A percentile compares a stretch with the other conserved stretches of the same genome.
Evolutionary conservation across 2,113 vertebrate species (phyloP).

Genomic region (Saiga tatarica): DNA sequence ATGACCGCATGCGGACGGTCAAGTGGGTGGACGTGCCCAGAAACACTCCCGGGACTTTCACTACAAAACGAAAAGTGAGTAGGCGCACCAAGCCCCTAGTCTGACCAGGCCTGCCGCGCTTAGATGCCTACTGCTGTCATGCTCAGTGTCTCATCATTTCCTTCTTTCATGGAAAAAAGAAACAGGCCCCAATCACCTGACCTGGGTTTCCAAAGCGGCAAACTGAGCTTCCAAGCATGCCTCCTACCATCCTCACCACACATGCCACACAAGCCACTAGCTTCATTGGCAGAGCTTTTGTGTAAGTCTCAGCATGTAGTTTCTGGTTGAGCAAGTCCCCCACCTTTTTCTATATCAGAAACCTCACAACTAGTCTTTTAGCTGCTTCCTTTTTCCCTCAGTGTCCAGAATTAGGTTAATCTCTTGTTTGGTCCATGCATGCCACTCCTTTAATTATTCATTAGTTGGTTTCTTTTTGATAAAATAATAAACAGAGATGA

Average conservation of each 20-base stretch:
- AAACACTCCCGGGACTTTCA: not conserved
- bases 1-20: slow-evolving; percentile 79
- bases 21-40: slow-evolving; percentile 82
- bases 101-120: not conserved
- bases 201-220: not conserved
- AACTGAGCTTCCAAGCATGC: not conserved
- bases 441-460: not conserved
- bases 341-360: not conserved
- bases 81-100: not conserved
- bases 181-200: not conserved
- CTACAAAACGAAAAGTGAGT: slow-evolving; percentile 84
- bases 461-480: not conserved
- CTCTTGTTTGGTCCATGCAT: not conserved
- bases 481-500: not conserved
- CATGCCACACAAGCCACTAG: accelerated
- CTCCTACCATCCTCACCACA: not conserved
- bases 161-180: not conserved
- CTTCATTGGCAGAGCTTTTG: not conserved
- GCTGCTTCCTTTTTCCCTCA: not conserved
- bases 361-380: not conserved
- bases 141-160: not conserved
- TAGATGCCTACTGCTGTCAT: not conserved
- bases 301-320: not conserved
- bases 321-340: not conserved
- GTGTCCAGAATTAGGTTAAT: not conserved